A percentile compares a stretch with the other conserved stretches of the same genome.
These are phyloP conservation scores for Uloborus diversus DNA, from an alignment of 1,140 invertebrate species.

Conservation along the genomic window DNA sequence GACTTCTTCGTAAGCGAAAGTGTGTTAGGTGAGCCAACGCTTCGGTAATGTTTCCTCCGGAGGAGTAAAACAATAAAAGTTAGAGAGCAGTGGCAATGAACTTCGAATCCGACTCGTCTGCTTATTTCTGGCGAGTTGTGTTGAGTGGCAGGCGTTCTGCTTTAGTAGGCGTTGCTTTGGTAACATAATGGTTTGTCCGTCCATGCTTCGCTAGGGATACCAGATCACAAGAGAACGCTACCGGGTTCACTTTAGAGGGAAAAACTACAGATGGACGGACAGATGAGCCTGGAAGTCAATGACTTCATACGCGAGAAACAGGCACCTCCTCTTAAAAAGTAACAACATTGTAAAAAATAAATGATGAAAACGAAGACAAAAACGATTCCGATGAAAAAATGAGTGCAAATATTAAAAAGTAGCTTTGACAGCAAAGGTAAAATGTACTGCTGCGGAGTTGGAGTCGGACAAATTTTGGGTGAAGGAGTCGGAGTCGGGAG, in stretches of 20 bases:
- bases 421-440: too few relatives aligned
- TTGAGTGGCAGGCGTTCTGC: constrained; percentile 41
- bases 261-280: background rate
- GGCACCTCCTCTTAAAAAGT: background rate
- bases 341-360: background rate
- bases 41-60: constrained; percentile 7
- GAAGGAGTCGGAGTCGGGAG: too few relatives aligned
- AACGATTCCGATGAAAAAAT: too few relatives aligned
- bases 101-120: constrained; percentile 31
- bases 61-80: background rate
- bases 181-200: constrained; percentile 38
- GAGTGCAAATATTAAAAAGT: too few relatives aligned
- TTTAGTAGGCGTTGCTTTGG: constrained; percentile 37
- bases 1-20: constrained; percentile 39
- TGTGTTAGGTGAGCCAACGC: constrained; percentile 45
- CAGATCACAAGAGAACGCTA: constrained; percentile 16
- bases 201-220: constrained; percentile 29
- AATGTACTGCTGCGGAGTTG: too few relatives aligned
- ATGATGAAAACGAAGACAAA: background rate
- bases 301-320: background rate
- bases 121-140: constrained; percentile 29
- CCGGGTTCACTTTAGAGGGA: constrained; percentile 46
- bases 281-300: constrained; percentile 1
- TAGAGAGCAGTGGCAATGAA: constrained; percentile 27
- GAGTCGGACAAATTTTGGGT: too few relatives aligned